Evolutionary conservation across 2,888 invertebrate genomes (phyloP), one percentile per base, ranked within the genome.

Genomic region (Chydorus sphaericus): DNA sequence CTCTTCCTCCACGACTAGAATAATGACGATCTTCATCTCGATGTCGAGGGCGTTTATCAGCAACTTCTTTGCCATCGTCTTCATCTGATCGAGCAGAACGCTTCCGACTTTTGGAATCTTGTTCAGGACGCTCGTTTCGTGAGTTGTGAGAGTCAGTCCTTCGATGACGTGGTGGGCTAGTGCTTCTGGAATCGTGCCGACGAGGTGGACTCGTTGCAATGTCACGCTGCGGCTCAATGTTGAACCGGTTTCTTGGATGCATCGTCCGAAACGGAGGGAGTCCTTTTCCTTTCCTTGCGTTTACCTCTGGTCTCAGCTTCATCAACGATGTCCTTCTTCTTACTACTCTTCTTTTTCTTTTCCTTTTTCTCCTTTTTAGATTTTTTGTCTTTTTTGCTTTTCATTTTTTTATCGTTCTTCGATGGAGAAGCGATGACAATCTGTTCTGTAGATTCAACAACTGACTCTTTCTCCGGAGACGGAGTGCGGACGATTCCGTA

Each of bases 401-500:
- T 48, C 48, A 31, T 38, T 52, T 36, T 39, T 26, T 38, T 39
- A 48, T 51, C 48, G 57, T 23, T 16, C 14, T 2, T 50, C 51
- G 48, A 55, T 20, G 54, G 48, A 8, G 4, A 16, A 5, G 36
- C n/a, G 7, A 36, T 2, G 14, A 23, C 8, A 49, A 26, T 31
- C 56, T 53, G 30, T 48, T 48, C 51, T 55, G 58, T 20, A 51
- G 44, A 14, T 44, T 60, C 60, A 20, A 58, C 57, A n/a, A n/a
- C n/a, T n/a, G n/a, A n/a, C 20, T 57, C 8, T 49, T 56, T n/a
- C 57, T 59, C 55, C 57, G 57, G 44, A 58, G 60, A 48, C 51
- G 88, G 86, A 29, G 87, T 85, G 62, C 83, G 77, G 61, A 86
- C 81, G 60, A 87, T 72, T 44, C 83, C 80, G 71, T 88, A 87